Evolutionary conservation across 2,797 vertebrate species (phyloP).

Genomic region (Phataginus tricuspis): DNA sequence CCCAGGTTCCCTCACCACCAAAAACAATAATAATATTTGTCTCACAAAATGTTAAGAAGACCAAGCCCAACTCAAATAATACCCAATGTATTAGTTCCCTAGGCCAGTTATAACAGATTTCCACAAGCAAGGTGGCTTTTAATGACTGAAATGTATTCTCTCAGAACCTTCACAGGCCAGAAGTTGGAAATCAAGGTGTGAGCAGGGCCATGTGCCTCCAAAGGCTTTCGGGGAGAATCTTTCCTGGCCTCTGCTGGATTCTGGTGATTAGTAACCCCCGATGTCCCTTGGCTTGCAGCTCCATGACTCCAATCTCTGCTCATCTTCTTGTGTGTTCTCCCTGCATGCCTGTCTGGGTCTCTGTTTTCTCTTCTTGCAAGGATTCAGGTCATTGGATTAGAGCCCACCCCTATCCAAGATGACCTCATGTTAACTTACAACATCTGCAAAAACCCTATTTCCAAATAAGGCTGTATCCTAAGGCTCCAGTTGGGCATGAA

Average conservation of each 20-base stretch:
- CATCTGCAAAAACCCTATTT: background rate
- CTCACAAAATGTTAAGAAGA: background rate
- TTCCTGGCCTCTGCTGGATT: background rate
- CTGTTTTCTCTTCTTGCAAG: background rate
- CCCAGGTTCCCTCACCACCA: background rate
- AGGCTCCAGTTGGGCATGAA: background rate
- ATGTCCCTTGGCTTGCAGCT: background rate
- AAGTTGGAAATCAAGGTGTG: background rate
- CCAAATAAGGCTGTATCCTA: background rate
- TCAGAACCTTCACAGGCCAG: background rate
- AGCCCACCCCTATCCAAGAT: background rate
- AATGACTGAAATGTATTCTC: background rate
- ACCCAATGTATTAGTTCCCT: background rate
- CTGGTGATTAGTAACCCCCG: background rate
- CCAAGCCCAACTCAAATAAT: background rate
- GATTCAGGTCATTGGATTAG: background rate
- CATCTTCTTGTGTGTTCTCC: background rate
- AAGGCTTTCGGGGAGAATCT: background rate
- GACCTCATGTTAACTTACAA: background rate
- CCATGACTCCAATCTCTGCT: background rate
- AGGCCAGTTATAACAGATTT: background rate
- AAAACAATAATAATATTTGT: background rate
- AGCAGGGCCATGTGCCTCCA: background rate
- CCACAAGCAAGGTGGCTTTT: background rate
- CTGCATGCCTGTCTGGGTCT: background rate